Evolutionary conservation across 2,888 invertebrate species (phyloP).

Genomic region (Phalera bucephala): DNA sequence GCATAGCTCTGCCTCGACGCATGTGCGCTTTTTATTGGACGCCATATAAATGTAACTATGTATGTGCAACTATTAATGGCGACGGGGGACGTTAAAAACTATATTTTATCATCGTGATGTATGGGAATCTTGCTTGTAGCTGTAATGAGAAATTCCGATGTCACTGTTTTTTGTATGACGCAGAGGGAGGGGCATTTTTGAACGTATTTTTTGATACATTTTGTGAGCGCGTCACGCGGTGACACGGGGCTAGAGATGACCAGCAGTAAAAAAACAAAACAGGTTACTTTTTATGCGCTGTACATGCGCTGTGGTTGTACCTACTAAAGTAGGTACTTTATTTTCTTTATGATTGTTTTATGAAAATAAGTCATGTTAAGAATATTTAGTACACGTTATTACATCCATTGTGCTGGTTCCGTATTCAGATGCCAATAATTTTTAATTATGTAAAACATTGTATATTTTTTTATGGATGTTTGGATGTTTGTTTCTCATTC

Average conservation of each 20-base stretch:
- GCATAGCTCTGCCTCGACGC: slow-evolving; percentile 35
- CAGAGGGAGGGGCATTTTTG: slow-evolving; percentile 50
- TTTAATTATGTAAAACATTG: no score
- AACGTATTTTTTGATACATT: slow-evolving; percentile 37
- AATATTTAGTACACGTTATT: no score
- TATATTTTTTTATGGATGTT: no score
- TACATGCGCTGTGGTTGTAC: no score
- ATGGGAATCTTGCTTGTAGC: slow-evolving; percentile 69
- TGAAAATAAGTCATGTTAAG: no score
- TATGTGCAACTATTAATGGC: slow-evolving; percentile 62
- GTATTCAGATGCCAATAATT: no score
- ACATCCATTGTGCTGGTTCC: no score
- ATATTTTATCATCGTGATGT: slow-evolving; percentile 77
- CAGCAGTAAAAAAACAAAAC: slow-evolving; percentile 5
- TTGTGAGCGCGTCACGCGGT: slow-evolving; percentile 32
- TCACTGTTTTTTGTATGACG: slow-evolving; percentile 72
- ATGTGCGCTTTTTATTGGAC: slow-evolving; percentile 43
- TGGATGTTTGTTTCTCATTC: no score
- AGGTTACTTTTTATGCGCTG: background rate
- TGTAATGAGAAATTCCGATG: slow-evolving; percentile 80
- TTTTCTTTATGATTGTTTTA: no score
- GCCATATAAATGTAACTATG: slow-evolving; percentile 42
- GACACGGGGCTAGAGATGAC: slow-evolving; percentile 22
- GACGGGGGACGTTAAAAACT: slow-evolving; percentile 67
- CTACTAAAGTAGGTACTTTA: no score